phyloP scores from a whole-genome alignment of 1,140 invertebrate genomes.

The Sycobia sp. region DNA sequence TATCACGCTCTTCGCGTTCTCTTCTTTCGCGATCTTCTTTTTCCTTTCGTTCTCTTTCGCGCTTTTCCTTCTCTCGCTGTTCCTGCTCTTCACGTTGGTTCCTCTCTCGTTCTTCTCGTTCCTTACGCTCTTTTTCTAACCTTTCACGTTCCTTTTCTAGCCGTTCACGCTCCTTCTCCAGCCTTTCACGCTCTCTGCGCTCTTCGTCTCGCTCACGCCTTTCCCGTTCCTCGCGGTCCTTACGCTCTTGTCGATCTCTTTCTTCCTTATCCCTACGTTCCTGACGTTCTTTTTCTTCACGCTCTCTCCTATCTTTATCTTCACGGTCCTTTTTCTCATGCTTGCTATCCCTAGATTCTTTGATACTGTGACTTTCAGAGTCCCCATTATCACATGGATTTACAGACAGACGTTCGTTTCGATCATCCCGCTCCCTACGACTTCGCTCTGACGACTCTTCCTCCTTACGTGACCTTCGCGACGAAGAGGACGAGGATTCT shows the following conservation, averaged over 20 bases:
- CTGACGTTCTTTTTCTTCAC: constrained; percentile 44
- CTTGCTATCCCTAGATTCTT: constrained; percentile 55
- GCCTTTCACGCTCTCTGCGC: constrained; percentile 50
- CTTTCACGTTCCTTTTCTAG: constrained; percentile 47
- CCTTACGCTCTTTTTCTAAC: constrained; percentile 45
- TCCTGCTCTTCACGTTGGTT: constrained; percentile 46
- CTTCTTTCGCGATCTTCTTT: constrained; percentile 44
- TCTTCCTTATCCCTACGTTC: constrained; percentile 47
- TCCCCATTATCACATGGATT: no score
- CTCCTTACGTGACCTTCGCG: constrained; percentile 46
- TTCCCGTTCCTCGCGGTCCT: constrained; percentile 56
- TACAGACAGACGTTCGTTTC: constrained; percentile 42
- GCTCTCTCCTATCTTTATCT: constrained; percentile 46
- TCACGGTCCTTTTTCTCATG: constrained; percentile 51
- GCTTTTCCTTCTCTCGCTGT: constrained; percentile 52
- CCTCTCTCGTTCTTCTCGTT: constrained; percentile 40
- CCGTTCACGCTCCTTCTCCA: constrained; percentile 47
- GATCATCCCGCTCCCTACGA: constrained; percentile 54
- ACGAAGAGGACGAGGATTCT: constrained; percentile 33
- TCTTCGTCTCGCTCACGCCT: constrained; percentile 62
- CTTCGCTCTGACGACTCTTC: constrained; percentile 35
- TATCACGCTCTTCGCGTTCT: constrained; percentile 40
- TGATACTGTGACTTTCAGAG: no score
- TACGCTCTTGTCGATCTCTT: constrained; percentile 59
- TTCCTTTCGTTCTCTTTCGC: constrained; percentile 46